Percentiles rank a stretch among this genome's conserved stretches.
Evolutionary conservation across 2,888 invertebrate species (phyloP).

Genomic region (Liodrosophila aerea): DNA sequence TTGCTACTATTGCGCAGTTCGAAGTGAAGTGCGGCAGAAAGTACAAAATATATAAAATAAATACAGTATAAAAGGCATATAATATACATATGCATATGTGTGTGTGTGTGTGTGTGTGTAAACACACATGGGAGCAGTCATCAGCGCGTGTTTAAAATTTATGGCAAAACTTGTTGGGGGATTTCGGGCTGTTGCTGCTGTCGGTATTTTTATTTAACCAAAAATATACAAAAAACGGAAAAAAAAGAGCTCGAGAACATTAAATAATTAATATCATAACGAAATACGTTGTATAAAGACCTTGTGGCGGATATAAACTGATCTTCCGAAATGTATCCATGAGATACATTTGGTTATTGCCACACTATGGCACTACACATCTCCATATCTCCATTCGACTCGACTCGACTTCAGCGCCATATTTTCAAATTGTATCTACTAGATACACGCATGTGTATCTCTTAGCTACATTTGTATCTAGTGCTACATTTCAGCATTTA

Average conservation of each 20-base stretch:
- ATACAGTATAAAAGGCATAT: slow-evolving; percentile 16
- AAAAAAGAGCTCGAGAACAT: slow-evolving; percentile 15
- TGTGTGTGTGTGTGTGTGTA: slow-evolving; percentile 6
- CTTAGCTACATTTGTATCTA: too few relatives aligned
- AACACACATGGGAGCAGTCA: slow-evolving; percentile 44
- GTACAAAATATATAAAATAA: slow-evolving; percentile 26
- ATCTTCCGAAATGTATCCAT: slow-evolving; percentile 14
- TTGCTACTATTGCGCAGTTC: slow-evolving; percentile 44
- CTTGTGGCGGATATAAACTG: slow-evolving; percentile 6
- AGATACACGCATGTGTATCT: too few relatives aligned
- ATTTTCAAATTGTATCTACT: too few relatives aligned
- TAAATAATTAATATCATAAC: slow-evolving; percentile 26
- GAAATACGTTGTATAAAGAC: slow-evolving; percentile 9
- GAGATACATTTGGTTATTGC: not conserved
- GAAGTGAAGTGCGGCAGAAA: slow-evolving; percentile 25
- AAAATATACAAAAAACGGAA: not conserved
- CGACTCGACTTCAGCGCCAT: too few relatives aligned
- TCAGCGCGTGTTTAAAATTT: slow-evolving; percentile 52
- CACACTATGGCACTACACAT: too few relatives aligned
- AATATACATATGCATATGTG: slow-evolving; percentile 1
- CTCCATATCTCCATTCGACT: too few relatives aligned
- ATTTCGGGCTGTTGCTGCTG: not conserved
- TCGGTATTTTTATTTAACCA: slow-evolving; percentile 2
- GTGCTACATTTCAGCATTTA: too few relatives aligned
- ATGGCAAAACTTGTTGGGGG: slow-evolving; percentile 47